Evolutionary conservation across 2,113 vertebrate genomes (phyloP).

Genomic region (Solea solea): DNA sequence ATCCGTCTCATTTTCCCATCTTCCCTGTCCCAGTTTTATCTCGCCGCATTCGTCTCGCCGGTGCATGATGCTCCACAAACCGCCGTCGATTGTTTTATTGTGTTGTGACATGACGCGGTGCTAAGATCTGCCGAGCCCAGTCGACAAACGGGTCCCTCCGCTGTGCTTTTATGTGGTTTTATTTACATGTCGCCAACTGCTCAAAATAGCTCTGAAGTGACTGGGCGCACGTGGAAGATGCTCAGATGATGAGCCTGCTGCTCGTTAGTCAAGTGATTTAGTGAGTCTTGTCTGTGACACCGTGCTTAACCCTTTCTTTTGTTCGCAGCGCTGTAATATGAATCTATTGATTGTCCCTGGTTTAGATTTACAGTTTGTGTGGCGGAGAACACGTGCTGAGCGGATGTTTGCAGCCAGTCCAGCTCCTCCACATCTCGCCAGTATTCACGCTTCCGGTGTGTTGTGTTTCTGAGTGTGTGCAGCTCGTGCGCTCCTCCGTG

Average conservation of each 20-base stretch:
- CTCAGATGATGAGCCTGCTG: conserved; percentile 62
- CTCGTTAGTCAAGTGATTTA: conserved; percentile 71
- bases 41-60: neutral
- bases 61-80: conserved; percentile 20
- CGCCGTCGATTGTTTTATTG: conserved; percentile 38
- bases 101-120: neutral
- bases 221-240: conserved; percentile 36
- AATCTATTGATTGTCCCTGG: conserved; percentile 49
- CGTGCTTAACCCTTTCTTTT: conserved; percentile 13
- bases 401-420: conserved; percentile 42
- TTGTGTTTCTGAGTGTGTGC: neutral
- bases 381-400: conserved; percentile 47
- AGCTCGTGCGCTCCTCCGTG: neutral
- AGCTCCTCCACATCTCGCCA: conserved; percentile 10
- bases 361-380: conserved; percentile 54
- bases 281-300: conserved; percentile 56
- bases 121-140: conserved; percentile 14
- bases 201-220: conserved; percentile 13
- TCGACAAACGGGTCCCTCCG: conserved; percentile 8
- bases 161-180: conserved; percentile 43
- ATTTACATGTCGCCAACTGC: conserved; percentile 15
- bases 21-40: neutral
- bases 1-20: conserved; percentile 4
- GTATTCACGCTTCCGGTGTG: conserved; percentile 5
- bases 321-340: neutral